These are phyloP conservation scores for Platanista minor DNA, from an alignment of 2,113 vertebrate genomes.

Conservation along the genomic window DNA sequence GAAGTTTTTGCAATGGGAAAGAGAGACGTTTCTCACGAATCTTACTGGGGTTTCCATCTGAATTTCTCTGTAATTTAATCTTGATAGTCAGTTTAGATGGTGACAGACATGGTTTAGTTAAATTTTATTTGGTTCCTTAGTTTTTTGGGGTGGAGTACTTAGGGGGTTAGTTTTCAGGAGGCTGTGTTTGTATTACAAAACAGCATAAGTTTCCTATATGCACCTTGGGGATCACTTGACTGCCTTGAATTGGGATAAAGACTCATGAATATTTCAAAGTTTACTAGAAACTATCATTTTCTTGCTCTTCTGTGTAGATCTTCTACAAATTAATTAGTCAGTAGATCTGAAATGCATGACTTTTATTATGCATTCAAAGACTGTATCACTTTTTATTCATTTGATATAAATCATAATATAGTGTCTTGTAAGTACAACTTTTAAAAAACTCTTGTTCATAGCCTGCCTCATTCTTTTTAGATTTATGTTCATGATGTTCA, in stretches of 20 bases:
- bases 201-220: conserved; percentile 53
- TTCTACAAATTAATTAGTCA: conserved; percentile 76
- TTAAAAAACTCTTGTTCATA: conserved; percentile 65
- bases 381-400: conserved; percentile 73
- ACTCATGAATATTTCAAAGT: conserved; percentile 69
- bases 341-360: conserved; percentile 61
- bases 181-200: conserved; percentile 55
- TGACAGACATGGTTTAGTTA: conserved; percentile 55
- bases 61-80: conserved; percentile 68
- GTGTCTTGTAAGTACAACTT: conserved; percentile 41
- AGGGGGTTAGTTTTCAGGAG: no score
- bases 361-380: conserved; percentile 77
- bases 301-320: conserved; percentile 51
- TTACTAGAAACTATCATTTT: conserved; percentile 48
- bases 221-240: conserved; percentile 57
- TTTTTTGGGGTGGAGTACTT: conserved; percentile 54
- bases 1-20: not conserved
- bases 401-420: conserved; percentile 71
- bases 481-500: conserved; percentile 66
- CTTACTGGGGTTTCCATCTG: conserved; percentile 58
- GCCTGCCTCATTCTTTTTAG: conserved; percentile 69
- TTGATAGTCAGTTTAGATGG: not conserved
- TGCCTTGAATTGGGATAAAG: conserved; percentile 46
- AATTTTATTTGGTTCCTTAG: conserved; percentile 43
- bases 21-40: conserved; percentile 48